A percentile compares a stretch with the other conserved stretches of the same genome.
Evolutionary conservation across 2,113 vertebrate genomes (phyloP).

Genomic region (Lepus europaeus): DNA sequence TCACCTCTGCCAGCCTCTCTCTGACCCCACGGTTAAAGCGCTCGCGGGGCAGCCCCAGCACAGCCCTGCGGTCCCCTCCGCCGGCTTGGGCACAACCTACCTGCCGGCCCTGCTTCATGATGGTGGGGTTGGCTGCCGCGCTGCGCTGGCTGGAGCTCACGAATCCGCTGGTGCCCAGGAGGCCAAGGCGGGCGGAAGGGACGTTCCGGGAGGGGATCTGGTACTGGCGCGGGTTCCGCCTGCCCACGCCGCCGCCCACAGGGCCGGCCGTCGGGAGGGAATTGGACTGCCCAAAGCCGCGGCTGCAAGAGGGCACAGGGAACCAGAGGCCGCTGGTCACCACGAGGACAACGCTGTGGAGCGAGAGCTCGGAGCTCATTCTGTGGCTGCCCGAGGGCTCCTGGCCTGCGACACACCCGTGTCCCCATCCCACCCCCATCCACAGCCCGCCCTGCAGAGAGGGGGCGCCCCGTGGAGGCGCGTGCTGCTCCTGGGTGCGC

Average conservation of each 20-base stretch:
- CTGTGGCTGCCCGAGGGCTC: not conserved
- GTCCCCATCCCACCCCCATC: too few relatives aligned
- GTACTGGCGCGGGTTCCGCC: conserved; percentile 97
- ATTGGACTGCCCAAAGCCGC: conserved; percentile 97
- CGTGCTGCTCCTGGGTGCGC: not conserved
- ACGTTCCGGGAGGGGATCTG: conserved; percentile 96
- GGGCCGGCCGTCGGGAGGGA: conserved; percentile 95
- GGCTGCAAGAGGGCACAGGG: conserved; percentile 84
- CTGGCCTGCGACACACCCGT: not conserved
- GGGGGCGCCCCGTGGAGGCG: not conserved
- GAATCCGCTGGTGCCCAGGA: conserved; percentile 93
- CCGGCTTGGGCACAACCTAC: conserved; percentile 84
- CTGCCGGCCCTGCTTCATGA: conserved; percentile 97
- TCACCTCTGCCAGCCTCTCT: not conserved
- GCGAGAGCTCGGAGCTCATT: not conserved
- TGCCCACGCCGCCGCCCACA: conserved; percentile 91
- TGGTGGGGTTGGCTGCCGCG: conserved; percentile 92
- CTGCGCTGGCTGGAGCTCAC: conserved; percentile 93
- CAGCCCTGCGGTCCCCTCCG: not conserved
- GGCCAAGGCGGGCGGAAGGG: conserved; percentile 93
- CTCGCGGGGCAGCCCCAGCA: not conserved
- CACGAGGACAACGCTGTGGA: accelerated
- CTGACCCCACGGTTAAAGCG: not conserved
- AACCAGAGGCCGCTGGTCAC: not conserved
- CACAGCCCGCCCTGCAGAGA: not conserved